Base-by-base conservation (phyloP, 1,140 invertebrate genomes). In the Drosophila bifasciata region DNA sequence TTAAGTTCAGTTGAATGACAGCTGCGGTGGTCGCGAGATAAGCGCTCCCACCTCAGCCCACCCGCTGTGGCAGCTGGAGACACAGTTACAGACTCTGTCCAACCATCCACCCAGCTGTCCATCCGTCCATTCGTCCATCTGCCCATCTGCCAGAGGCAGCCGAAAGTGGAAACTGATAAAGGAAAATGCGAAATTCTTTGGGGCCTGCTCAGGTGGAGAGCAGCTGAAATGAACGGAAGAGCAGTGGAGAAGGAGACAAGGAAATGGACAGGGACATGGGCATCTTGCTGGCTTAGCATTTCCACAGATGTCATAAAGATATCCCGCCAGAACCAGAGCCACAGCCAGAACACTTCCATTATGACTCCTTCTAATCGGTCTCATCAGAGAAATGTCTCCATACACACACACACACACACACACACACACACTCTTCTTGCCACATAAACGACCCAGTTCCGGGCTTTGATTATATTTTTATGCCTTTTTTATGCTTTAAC, bases 291-390 rank as follows among this genome's bases (percentile, higher is more conserved):
- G 70, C 70, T 73, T 73, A 73, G 70, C 69, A 73, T 62, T 72
- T 72, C 69, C 68, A 56, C 56, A 85, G 81, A 86, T 86, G 81
- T 61, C 83, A 81, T 86, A 86, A 86, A 86, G 83, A 88, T 89
- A 79, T 76, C 16, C 32, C 50, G 50, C 51, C n/a, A 17, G 16
- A 45, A 8, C 1, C 25, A 36, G n/a, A 23, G 25, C 23, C 52
- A 49, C 32, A 55, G 51, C 40, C 69, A 58, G 16, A 45, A 17
- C 44, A 46, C 1, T 46, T 46, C 44, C 69, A 79, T 83, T 88
- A 81, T 71, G 75, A 25, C 46, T 50, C 44, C 70, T 64, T 68
- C 83, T 88, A 88, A 88, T 88, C 79, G 71, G 48, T 7, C 40
- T 56, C 79, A 83, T 78, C 62, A 75, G 68, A 21, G 41, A 25